phyloP scores from a whole-genome alignment of 1,140 invertebrate species.

The Diorhabda sublineata region DNA sequence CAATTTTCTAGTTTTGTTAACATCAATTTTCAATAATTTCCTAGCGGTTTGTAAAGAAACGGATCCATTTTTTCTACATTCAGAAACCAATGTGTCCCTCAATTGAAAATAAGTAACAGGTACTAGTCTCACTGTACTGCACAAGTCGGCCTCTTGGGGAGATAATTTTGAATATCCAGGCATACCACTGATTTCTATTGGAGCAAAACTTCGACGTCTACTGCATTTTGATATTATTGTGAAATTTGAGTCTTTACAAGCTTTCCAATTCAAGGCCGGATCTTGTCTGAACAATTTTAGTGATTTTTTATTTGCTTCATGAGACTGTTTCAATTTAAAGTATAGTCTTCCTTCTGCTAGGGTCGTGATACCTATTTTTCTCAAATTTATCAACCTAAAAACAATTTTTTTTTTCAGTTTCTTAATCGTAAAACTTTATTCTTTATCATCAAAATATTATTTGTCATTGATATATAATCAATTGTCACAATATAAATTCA shows the following conservation, averaged over 20 bases:
- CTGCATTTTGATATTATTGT: conserved; percentile 26
- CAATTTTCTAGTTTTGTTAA: conserved; percentile 88
- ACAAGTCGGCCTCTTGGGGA: conserved; percentile 68
- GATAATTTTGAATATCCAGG: conserved; percentile 76
- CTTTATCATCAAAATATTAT: no score
- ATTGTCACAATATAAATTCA: no score
- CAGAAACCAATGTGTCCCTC: conserved; percentile 66
- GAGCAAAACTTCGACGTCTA: conserved; percentile 51
- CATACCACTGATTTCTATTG: conserved; percentile 71
- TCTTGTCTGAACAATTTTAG: conserved; percentile 43
- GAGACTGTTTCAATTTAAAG: conserved; percentile 58
- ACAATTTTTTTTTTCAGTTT: background rate
- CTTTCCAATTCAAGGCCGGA: conserved; percentile 36
- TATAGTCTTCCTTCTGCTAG: conserved; percentile 65
- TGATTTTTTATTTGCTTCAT: conserved; percentile 56
- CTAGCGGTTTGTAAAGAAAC: conserved; percentile 76
- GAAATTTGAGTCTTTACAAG: conserved; percentile 38
- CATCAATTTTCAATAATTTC: conserved; percentile 83
- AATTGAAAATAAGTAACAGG: conserved; percentile 76
- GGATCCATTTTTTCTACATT: conserved; percentile 67
- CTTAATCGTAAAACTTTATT: no score
- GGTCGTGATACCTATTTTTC: conserved; percentile 66
- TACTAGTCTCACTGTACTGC: conserved; percentile 66
- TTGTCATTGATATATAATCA: no score
- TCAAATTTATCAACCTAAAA: conserved; percentile 59